Evolutionary conservation across 1,140 invertebrate genomes (phyloP), one percentile per base, ranked within the genome.

Genomic region (Microplitis mediator): DNA sequence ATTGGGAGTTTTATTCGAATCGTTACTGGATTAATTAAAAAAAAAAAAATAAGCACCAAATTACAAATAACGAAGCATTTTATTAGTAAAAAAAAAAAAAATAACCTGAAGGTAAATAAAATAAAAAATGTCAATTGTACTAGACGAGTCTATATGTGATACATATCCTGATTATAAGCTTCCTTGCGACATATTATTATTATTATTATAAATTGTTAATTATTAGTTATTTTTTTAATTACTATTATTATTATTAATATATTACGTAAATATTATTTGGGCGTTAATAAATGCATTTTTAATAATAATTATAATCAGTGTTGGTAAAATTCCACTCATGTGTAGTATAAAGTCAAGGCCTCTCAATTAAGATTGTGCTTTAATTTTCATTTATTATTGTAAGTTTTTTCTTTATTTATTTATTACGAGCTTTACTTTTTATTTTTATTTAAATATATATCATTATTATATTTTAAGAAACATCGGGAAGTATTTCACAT

Each of bases 261-360:
- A 69, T 61, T 71, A 35, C 50, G 13, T 31, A 31, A 58, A 58
- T 50, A 64, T 36, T 35, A 64, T 50, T 31, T 64, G 62, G 62
- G 51, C 63, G 62, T 71, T 16, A 31, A 65, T 71, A 71, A 63
- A 71, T 71, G 69, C 69, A 51, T 65, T 65, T 65, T 64, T 52
- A 51, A 6, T 35, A 45, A 68, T 54, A 51, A 23, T 63, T 58
- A 68, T 54, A 51, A 23, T 63, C 58, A 65, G 62, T 45, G 61
- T 71, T 65, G 50, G 32, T 71, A 65, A 71, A 35, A 65, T 64
- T 71, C 62, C 62, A 71, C 61, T 56, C 61, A 71, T 65, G 62
- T 71, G 60, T 71, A 45, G 3, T 71, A 65, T 71, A 71, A 71
- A 71, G 23, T 64, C 69, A 71, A 71, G 69, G 69, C 69, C 69